A percentile compares a stretch with the other conserved stretches of the same genome.
Conservation (phyloP, 2,113 vertebrate genomes). For the Procapra przewalskii region DNA sequence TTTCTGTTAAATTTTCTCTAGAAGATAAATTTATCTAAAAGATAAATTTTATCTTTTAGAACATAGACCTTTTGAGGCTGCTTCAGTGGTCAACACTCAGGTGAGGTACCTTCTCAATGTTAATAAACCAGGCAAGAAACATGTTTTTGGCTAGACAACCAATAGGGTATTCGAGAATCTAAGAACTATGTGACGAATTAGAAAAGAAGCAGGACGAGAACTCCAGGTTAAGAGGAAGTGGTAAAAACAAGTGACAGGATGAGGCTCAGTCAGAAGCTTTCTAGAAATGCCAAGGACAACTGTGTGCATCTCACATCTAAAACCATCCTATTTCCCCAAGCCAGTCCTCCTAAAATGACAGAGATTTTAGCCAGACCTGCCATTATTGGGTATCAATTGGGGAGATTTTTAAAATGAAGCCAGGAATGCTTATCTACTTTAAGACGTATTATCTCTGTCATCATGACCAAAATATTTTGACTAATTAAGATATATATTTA, state of each 20-base stretch:
- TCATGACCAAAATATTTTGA: neutral
- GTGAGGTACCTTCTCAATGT: neutral
- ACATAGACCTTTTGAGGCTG: neutral
- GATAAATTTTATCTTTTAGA: neutral
- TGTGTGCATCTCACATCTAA: neutral
- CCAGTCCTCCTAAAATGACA: neutral
- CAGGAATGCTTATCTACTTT: neutral
- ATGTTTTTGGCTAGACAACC: neutral
- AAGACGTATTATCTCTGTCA: neutral
- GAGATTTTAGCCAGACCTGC: neutral
- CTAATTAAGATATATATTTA: neutral
- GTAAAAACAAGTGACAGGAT: slow-evolving; percentile 45
- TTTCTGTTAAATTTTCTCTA: neutral
- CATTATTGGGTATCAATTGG: neutral
- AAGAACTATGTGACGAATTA: neutral
- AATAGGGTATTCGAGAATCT: neutral
- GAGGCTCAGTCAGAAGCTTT: slow-evolving; percentile 42
- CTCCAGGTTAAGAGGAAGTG: slow-evolving; percentile 65
- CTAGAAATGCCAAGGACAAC: slow-evolving; percentile 1
- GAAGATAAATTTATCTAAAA: no score
- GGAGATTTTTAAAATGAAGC: neutral
- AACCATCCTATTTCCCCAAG: neutral
- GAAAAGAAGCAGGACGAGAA: slow-evolving; percentile 36
- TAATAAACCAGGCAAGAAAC: neutral
- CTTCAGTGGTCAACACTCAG: neutral